A percentile compares a stretch with the other conserved stretches of the same genome.
Evolutionary conservation across 92 coral and sea anemone species (phyloP).

Genomic region (Virgularia gustaviana): DNA sequence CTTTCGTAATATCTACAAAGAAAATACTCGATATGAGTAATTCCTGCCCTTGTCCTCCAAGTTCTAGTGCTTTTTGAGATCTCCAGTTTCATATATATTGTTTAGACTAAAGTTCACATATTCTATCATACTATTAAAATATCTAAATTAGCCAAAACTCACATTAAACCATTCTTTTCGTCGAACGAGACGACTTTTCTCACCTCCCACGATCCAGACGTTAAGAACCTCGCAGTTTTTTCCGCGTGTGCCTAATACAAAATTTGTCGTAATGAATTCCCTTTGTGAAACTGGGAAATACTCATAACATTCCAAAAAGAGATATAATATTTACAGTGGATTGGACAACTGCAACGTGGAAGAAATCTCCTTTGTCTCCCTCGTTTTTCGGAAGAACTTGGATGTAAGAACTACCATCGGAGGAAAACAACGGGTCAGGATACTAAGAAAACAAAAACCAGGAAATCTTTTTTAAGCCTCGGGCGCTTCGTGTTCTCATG

Average conservation of each 20-base stretch:
- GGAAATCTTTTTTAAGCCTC: no score
- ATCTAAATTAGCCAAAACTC: no score
- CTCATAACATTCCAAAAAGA: no score
- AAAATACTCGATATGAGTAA: not conserved
- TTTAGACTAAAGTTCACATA: not conserved
- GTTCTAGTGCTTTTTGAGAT: no score
- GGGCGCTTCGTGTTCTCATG: not conserved
- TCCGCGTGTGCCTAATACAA: slow-evolving; percentile 38
- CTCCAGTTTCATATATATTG: no score
- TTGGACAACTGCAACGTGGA: slow-evolving; percentile 60
- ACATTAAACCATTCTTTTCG: slow-evolving; percentile 61
- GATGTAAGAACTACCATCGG: slow-evolving; percentile 60
- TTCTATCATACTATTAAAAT: not conserved
- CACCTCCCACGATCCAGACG: slow-evolving; percentile 86
- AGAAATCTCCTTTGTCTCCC: slow-evolving; percentile 58
- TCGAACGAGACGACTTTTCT: slow-evolving; percentile 62
- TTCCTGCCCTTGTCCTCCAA: no score
- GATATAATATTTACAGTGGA: slow-evolving; percentile 30
- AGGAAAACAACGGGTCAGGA: slow-evolving; percentile 62
- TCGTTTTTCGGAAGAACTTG: slow-evolving; percentile 63
- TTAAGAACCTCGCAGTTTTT: slow-evolving; percentile 48
- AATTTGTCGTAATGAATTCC: not conserved
- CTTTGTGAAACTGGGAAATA: no score
- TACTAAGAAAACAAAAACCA: slow-evolving; percentile 40
- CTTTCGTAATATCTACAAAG: slow-evolving; percentile 62